Percentiles rank a stretch among this genome's conserved stretches.
phyloP scores from a whole-genome alignment of 2,113 vertebrate genomes.

The Varanus komodoensis region DNA sequence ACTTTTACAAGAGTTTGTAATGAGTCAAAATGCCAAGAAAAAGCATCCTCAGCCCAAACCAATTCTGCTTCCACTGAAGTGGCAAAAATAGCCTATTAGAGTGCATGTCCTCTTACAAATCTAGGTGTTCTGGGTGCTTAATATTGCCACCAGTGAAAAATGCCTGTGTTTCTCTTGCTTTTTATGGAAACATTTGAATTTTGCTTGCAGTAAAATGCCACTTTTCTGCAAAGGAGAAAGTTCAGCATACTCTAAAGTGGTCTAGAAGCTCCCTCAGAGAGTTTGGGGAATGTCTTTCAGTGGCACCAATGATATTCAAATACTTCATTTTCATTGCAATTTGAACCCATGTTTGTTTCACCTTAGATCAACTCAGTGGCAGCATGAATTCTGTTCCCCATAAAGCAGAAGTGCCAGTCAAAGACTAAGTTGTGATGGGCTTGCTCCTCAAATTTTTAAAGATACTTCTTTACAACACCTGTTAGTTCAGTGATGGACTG shows the following conservation, averaged over 20 bases:
- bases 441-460: too few species aligned
- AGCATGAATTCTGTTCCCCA: conserved; percentile 11
- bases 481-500: too few species aligned
- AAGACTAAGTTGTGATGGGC: conserved; percentile 27
- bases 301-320: not conserved
- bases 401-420: conserved; percentile 37
- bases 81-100: conserved; percentile 43
- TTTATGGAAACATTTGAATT: not conserved
- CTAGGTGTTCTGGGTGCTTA: not conserved
- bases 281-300: not conserved
- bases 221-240: not conserved
- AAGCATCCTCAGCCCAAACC: not conserved
- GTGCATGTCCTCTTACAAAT: not conserved
- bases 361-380: not conserved
- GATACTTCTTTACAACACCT: too few species aligned
- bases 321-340: not conserved
- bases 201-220: not conserved
- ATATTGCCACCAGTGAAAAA: not conserved
- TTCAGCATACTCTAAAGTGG: not conserved
- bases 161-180: not conserved
- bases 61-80: not conserved
- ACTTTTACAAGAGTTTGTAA: not conserved
- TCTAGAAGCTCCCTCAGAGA: conserved; percentile 10
- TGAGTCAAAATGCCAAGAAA: not conserved
- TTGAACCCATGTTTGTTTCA: conserved; percentile 6